Percentiles rank a stretch among this genome's conserved stretches.
Conservation (phyloP, 2,888 invertebrate genomes). For the Slavum lentiscoides region DNA sequence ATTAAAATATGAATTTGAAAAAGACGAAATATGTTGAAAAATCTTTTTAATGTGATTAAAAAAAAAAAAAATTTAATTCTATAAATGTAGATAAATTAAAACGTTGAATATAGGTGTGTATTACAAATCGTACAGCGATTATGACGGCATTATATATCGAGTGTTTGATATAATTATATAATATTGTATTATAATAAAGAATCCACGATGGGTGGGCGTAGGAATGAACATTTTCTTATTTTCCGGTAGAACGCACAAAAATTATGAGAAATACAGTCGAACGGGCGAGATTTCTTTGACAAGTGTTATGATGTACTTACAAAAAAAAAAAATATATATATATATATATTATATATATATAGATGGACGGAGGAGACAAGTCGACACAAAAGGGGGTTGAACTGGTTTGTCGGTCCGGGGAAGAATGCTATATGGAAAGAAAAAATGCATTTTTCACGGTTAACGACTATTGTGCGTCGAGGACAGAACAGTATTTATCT, state of each 20-base stretch:
- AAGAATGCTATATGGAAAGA: background rate
- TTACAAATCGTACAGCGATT: background rate
- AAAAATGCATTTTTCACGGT: constrained; percentile 16
- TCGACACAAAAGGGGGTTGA: constrained; percentile 2
- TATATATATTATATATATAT: background rate
- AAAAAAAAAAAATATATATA: too few relatives aligned
- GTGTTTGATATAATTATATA: background rate
- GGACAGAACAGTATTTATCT: background rate
- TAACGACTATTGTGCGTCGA: background rate
- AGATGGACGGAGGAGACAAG: background rate
- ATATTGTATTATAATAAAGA: background rate
- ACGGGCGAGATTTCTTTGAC: background rate
- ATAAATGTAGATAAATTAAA: too few relatives aligned
- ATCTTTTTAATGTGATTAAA: too few relatives aligned
- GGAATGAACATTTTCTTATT: background rate
- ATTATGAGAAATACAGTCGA: background rate
- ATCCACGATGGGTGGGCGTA: background rate
- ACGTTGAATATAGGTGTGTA: too few relatives aligned
- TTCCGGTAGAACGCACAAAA: background rate
- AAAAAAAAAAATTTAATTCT: too few relatives aligned
- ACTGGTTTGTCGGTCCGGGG: background rate
- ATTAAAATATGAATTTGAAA: too few relatives aligned
- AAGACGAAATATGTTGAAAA: too few relatives aligned
- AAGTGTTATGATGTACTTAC: background rate
- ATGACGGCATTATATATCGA: background rate